These are phyloP conservation scores for Drosophila quinaria DNA, from an alignment of 2,888 invertebrate species.

Conservation along the genomic window DNA sequence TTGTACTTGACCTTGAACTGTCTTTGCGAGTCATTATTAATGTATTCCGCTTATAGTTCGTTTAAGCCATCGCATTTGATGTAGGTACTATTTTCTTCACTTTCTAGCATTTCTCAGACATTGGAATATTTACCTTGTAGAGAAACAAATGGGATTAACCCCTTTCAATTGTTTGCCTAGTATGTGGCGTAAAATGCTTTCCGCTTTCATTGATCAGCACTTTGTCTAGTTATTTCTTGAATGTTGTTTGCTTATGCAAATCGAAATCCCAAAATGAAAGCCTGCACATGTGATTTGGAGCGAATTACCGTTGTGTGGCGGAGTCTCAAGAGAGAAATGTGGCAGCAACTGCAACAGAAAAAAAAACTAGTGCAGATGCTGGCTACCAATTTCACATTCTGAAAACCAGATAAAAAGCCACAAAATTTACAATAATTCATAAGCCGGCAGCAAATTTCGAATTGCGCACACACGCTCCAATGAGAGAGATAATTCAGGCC, in stretches of 20 bases:
- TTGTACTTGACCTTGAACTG: constrained; percentile 29
- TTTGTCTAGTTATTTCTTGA: constrained; percentile 6
- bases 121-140: constrained; percentile 2
- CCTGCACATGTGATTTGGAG: constrained; percentile 69
- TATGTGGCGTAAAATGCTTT: constrained; percentile 37
- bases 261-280: constrained; percentile 69
- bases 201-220: constrained; percentile 29
- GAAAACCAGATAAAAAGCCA: constrained; percentile 76
- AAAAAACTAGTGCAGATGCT: constrained; percentile 52
- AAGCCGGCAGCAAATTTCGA: constrained; percentile 66
- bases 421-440: constrained; percentile 78
- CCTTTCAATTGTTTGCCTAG: constrained; percentile 17
- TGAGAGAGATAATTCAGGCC: constrained; percentile 54
- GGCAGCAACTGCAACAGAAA: constrained; percentile 37
- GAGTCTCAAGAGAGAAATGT: constrained; percentile 59
- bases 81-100: neutral
- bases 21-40: neutral
- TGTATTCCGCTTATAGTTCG: neutral
- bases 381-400: constrained; percentile 77
- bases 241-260: constrained; percentile 64
- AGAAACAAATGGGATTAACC: neutral
- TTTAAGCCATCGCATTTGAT: neutral
- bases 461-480: constrained; percentile 61
- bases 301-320: constrained; percentile 71
- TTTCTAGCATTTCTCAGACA: constrained; percentile 8